Conservation (phyloP, 2,797 vertebrate genomes). For the Amblyopsis hoosieri region DNA sequence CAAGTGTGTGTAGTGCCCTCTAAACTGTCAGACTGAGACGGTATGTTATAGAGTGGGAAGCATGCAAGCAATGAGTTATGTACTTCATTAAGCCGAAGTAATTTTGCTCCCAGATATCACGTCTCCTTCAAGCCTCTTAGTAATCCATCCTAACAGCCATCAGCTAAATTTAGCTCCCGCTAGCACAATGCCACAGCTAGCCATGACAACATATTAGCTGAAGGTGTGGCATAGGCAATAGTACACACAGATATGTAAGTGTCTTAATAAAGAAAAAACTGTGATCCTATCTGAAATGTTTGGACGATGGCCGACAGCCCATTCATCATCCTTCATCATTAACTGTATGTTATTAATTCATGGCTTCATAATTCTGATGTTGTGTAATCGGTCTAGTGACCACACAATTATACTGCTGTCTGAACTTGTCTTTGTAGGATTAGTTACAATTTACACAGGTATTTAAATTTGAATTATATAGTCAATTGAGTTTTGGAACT, state of each 20-base stretch:
- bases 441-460: no score
- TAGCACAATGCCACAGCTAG: conserved; percentile 41
- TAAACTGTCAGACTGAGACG: conserved; percentile 60
- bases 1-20: conserved; percentile 60
- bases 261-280: conserved; percentile 9
- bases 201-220: conserved; percentile 48
- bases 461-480: no score
- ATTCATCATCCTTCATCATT: conserved; percentile 24
- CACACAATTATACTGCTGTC: not conserved
- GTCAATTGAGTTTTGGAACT: no score
- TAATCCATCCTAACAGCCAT: conserved; percentile 64
- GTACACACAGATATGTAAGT: conserved; percentile 15
- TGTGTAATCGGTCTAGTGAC: conserved; percentile 28
- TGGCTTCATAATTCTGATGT: conserved; percentile 17
- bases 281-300: conserved; percentile 21
- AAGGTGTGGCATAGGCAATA: conserved; percentile 27
- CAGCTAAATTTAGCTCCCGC: conserved; percentile 61
- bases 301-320: conserved; percentile 1
- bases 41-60: conserved; percentile 51
- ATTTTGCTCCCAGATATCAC: conserved; percentile 72
- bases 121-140: conserved; percentile 55
- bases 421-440: no score
- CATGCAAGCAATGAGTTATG: conserved; percentile 72
- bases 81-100: conserved; percentile 74
- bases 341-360: conserved; percentile 1